These are phyloP conservation scores for Glaucomys volans DNA, from an alignment of 2,113 vertebrate genomes.

Conservation along the genomic window DNA sequence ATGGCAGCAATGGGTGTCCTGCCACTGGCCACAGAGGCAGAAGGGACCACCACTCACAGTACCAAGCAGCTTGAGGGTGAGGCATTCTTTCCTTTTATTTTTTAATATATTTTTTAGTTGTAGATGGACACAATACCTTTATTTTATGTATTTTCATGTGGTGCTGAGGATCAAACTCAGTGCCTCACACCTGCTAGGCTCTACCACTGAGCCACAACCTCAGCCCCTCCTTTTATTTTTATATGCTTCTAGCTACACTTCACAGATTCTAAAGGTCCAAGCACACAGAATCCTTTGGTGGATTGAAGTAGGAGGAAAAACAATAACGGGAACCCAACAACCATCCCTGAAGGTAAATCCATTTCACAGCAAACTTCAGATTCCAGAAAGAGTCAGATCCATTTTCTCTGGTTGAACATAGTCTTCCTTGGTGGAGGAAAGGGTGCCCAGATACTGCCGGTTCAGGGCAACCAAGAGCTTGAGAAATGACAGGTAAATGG, in stretches of 20 bases:
- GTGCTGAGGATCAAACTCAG: too few species aligned
- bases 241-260: background rate
- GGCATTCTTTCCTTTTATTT: background rate
- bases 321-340: too few species aligned
- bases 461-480: slow-evolving; percentile 93
- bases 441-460: slow-evolving; percentile 93
- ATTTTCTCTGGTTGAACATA: slow-evolving; percentile 88
- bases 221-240: background rate
- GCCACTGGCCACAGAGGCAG: background rate
- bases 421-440: slow-evolving; percentile 87
- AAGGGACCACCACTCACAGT: background rate
- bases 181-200: too few species aligned
- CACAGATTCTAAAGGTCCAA: background rate
- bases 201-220: too few species aligned
- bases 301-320: background rate
- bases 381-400: slow-evolving; percentile 49
- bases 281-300: background rate
- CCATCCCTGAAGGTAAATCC: background rate
- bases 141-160: too few species aligned
- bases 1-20: background rate
- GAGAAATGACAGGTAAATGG: slow-evolving; percentile 92
- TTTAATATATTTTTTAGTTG: too few species aligned
- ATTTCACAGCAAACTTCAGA: background rate
- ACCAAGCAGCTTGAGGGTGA: background rate
- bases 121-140: too few species aligned